Evolutionary conservation across 2,888 invertebrate genomes (phyloP).

Genomic region (Esperia sulphurella): DNA sequence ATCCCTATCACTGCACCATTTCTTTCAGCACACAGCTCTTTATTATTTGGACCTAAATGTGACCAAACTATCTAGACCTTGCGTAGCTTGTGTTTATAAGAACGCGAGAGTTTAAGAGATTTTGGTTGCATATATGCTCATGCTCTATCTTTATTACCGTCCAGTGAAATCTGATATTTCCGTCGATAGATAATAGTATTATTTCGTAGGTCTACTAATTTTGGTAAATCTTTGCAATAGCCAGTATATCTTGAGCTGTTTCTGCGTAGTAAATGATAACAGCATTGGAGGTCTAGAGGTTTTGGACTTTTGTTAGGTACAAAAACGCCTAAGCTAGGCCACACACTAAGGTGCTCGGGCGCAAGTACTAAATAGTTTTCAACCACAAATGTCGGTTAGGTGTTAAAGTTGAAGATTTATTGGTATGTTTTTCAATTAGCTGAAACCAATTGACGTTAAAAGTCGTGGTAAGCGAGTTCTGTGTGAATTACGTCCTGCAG

Average conservation of each 20-base stretch:
- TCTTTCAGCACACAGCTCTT: neutral
- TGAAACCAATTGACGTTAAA: too few relatives aligned
- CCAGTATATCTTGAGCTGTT: neutral
- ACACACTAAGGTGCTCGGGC: constrained; percentile 25
- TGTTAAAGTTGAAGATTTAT: constrained; percentile 12
- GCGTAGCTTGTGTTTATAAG: neutral
- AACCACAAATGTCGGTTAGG: constrained; percentile 28
- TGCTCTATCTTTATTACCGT: neutral
- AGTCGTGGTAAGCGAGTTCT: too few relatives aligned
- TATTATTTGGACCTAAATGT: neutral
- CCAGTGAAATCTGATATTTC: neutral
- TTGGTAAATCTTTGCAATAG: neutral
- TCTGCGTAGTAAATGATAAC: neutral
- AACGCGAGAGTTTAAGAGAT: neutral
- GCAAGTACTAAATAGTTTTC: constrained; percentile 32
- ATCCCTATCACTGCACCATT: constrained; percentile 19
- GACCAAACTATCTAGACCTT: neutral
- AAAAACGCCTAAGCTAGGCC: constrained; percentile 24
- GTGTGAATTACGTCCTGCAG: too few relatives aligned
- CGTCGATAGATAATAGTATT: neutral
- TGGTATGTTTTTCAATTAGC: too few relatives aligned
- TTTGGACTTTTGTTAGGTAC: constrained; percentile 3
- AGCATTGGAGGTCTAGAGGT: constrained; percentile 3
- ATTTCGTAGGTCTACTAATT: neutral
- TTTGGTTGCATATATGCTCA: neutral